These are phyloP conservation scores for Oscheius sp. DNA, from an alignment of 2,888 invertebrate genomes.

Conservation along the genomic window DNA sequence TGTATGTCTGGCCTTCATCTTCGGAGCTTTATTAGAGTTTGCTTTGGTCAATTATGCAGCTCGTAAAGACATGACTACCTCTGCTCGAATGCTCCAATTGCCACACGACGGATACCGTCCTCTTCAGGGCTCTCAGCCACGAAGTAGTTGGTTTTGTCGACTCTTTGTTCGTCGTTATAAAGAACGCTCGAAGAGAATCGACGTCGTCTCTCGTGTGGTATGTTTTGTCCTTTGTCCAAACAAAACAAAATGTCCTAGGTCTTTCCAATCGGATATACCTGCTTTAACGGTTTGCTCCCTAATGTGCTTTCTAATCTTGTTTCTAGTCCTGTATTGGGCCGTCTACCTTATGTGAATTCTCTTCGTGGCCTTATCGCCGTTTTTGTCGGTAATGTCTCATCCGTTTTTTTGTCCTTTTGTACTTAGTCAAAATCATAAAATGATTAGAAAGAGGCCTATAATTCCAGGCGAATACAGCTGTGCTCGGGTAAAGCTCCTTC, in stretches of 20 bases:
- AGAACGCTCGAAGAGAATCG: slow-evolving; percentile 68
- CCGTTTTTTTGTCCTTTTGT: background rate
- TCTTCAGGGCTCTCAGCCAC: slow-evolving; percentile 43
- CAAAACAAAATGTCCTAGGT: slow-evolving; percentile 58
- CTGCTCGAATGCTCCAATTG: slow-evolving; percentile 36
- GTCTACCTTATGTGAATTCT: slow-evolving; percentile 72
- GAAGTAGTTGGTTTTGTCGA: slow-evolving; percentile 62
- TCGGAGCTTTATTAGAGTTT: slow-evolving; percentile 66
- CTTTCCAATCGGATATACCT: slow-evolving; percentile 68
- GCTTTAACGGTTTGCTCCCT: slow-evolving; percentile 64
- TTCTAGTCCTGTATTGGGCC: slow-evolving; percentile 69
- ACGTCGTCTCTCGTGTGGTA: slow-evolving; percentile 67
- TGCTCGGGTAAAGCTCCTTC: slow-evolving; percentile 62
- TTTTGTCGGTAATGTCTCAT: background rate
- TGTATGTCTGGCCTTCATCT: slow-evolving; percentile 68
- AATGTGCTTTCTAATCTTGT: too few relatives aligned
- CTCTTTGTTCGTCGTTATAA: slow-evolving; percentile 68
- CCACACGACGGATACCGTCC: slow-evolving; percentile 44
- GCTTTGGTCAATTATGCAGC: slow-evolving; percentile 69
- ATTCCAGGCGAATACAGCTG: slow-evolving; percentile 68
- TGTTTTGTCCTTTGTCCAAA: slow-evolving; percentile 7
- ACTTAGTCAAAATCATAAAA: background rate
- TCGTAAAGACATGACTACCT: slow-evolving; percentile 54
- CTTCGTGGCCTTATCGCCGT: slow-evolving; percentile 14
- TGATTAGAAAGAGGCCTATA: background rate